phyloP scores from a whole-genome alignment of 2,113 vertebrate species.

The Eptesicus fuscus region DNA sequence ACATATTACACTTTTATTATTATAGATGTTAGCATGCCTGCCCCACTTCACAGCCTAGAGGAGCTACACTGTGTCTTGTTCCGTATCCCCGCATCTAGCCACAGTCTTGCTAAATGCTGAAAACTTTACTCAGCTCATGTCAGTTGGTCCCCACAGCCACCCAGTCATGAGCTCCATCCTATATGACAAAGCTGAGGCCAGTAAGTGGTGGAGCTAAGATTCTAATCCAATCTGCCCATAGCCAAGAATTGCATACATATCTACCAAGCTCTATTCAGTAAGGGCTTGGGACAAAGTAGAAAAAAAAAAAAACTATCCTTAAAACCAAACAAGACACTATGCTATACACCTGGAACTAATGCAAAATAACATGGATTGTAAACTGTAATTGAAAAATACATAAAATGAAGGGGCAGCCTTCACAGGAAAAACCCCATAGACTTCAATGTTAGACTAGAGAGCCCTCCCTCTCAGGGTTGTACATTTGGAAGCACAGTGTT shows the following conservation, averaged over 20 bases:
- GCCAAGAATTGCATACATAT: not conserved
- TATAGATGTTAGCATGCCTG: not conserved
- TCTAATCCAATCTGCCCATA: not conserved
- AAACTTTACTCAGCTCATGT: not conserved
- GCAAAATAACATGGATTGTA: not conserved
- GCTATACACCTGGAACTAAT: not conserved
- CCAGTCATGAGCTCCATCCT: not conserved
- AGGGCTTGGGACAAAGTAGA: not conserved
- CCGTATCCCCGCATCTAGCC: not conserved
- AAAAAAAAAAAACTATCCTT: not conserved
- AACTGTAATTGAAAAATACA: not conserved
- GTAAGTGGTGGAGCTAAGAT: not conserved
- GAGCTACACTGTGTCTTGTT: no score
- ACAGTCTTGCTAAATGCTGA: not conserved
- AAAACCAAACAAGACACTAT: not conserved
- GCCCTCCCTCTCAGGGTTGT: not conserved
- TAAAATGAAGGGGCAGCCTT: not conserved
- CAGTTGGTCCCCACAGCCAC: not conserved
- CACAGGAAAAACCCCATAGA: not conserved
- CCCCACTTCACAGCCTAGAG: not conserved
- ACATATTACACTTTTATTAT: no score
- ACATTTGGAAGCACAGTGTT: not conserved
- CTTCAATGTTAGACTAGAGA: not conserved
- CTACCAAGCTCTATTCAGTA: not conserved
- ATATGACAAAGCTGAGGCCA: not conserved